phyloP scores from a whole-genome alignment of 2,797 vertebrate species.

The Malurus splendens region DNA sequence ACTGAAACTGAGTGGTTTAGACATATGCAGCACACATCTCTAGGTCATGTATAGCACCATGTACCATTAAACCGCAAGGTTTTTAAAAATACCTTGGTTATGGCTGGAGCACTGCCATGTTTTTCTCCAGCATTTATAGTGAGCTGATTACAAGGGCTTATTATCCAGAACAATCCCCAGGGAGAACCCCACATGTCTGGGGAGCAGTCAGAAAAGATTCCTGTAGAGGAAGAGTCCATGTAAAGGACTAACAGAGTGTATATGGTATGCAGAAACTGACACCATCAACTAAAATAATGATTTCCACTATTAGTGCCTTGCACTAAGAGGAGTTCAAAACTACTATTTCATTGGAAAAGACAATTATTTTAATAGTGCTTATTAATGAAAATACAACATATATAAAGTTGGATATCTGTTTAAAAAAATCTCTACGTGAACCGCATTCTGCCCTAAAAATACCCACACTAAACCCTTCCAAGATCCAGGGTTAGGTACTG shows the following conservation, averaged over 20 bases:
- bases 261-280: not conserved
- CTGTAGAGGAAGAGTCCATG: not conserved
- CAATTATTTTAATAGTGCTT: not conserved
- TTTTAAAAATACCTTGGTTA: not conserved
- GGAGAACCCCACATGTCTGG: not conserved
- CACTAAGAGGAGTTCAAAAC: not conserved
- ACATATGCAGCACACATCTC: not conserved
- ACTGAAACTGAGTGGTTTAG: slow-evolving; percentile 29
- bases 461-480: not conserved
- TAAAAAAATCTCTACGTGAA: not conserved
- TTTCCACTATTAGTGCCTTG: not conserved
- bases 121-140: not conserved
- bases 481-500: not conserved
- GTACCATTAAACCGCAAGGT: not conserved
- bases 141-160: not conserved
- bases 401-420: not conserved
- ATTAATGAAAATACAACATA: not conserved
- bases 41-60: not conserved
- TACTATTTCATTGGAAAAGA: not conserved
- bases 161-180: not conserved
- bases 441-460: not conserved
- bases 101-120: not conserved
- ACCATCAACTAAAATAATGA: not conserved
- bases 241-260: not conserved
- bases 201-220: not conserved